Evolutionary conservation across 92 coral and sea anemone species (phyloP), one percentile per base, ranked within the genome.

Genomic region (Umimayanthus chanpuru): DNA sequence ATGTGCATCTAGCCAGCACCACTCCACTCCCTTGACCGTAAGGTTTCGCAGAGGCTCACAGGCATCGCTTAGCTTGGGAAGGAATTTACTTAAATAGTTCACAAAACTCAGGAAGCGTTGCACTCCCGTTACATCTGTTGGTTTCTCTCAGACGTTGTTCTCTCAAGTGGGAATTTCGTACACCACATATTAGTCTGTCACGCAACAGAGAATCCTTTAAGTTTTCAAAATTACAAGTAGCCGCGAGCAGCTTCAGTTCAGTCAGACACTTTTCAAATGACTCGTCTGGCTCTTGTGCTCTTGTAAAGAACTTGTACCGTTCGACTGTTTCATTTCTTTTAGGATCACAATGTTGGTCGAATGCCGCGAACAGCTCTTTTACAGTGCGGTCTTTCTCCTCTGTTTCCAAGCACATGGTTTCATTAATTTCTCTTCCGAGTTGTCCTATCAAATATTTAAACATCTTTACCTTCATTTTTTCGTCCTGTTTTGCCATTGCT

Each of bases 291-390:
- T 65, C 71, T 65, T 65, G 71, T 65, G 71, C n/a, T n/a, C 71
- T n/a, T n/a, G n/a, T n/a, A n/a, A n/a, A n/a, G n/a, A n/a, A n/a
- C n/a, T n/a, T n/a, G n/a, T n/a, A n/a, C n/a, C n/a, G n/a, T n/a
- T n/a, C n/a, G n/a, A n/a, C n/a, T n/a, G n/a, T n/a, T n/a, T n/a
- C n/a, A n/a, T 65, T 65, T 81, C 55, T 80, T 74, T 88, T 92
- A 28, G 89, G 93, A 73, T 93, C 89, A 87, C 93, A 85, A 82
- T 90, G 81, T 14, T 88, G 88, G 26, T 88, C 87, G 56, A 92
- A 92, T 58, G 90, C 64, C 85, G 82, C 32, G 67, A 92, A 28
- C 47, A 85, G n/a, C 32, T 41, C 79, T 85, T 40, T 28, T 9
- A 85, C 58, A 1, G 44, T 85, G 32, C 67, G 77, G 21, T 85